Percentiles rank a stretch among this genome's conserved stretches.
These are phyloP conservation scores for Pammene aurita DNA, from an alignment of 2,888 invertebrate species.

Conservation along the genomic window DNA sequence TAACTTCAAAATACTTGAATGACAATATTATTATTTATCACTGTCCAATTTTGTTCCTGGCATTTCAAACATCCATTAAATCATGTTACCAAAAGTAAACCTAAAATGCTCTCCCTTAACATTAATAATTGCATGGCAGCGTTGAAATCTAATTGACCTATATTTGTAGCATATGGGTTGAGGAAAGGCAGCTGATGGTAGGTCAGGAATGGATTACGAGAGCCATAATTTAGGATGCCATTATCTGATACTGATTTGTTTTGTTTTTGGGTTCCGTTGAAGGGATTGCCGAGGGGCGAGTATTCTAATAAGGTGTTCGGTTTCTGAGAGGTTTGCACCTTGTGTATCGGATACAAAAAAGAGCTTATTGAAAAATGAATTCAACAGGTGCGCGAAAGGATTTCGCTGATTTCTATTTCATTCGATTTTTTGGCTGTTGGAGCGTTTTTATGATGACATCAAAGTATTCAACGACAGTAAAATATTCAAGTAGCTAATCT, in stretches of 20 bases:
- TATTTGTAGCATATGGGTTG: conserved; percentile 75
- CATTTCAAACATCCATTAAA: conserved; percentile 45
- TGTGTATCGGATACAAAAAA: conserved; percentile 69
- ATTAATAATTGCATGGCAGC: conserved; percentile 45
- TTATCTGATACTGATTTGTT: conserved; percentile 73
- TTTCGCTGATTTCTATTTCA: conserved; percentile 50
- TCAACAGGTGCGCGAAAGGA: conserved; percentile 63
- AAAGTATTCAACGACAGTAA: no score
- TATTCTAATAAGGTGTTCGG: conserved; percentile 71
- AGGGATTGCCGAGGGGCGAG: conserved; percentile 62
- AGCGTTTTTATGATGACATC: background rate
- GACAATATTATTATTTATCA: conserved; percentile 73
- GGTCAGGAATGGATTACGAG: conserved; percentile 71
- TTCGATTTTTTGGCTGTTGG: conserved; percentile 44
- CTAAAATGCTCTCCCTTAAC: conserved; percentile 45
- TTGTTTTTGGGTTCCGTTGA: conserved; percentile 63
- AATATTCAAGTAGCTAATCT: no score
- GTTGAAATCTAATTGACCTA: conserved; percentile 67
- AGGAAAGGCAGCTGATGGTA: conserved; percentile 72
- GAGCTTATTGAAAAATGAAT: conserved; percentile 64
- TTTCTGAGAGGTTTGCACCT: conserved; percentile 75
- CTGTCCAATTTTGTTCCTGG: conserved; percentile 53
- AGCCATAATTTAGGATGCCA: conserved; percentile 70
- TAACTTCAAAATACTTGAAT: no score
- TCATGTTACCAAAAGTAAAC: conserved; percentile 45